Conservation (phyloP, 2,888 invertebrate genomes). For the Ptilodon capucinus region DNA sequence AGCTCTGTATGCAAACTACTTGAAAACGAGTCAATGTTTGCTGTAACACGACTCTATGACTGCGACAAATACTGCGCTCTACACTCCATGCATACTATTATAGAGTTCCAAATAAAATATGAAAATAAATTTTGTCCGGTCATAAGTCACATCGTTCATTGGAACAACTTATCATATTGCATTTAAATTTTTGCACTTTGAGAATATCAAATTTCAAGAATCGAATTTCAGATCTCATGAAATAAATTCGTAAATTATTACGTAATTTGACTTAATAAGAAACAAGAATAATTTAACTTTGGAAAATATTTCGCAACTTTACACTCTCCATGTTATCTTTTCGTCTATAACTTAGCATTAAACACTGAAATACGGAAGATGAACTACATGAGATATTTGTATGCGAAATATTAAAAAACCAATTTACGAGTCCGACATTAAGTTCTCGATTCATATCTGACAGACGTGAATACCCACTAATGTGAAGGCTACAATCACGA, state of each 20-base stretch:
- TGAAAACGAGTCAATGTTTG: constrained; percentile 27
- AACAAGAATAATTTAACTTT: too few species aligned
- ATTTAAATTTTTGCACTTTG: too few species aligned
- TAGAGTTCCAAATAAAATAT: background rate
- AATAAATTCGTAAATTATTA: too few species aligned
- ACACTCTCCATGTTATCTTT: too few species aligned
- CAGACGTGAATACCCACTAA: background rate
- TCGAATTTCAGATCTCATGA: too few species aligned
- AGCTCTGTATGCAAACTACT: constrained; percentile 25
- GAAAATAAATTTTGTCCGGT: background rate
- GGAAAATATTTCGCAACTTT: too few species aligned
- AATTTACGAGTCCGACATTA: background rate
- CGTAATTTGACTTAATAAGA: too few species aligned
- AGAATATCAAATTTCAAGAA: too few species aligned
- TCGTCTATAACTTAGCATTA: too few species aligned
- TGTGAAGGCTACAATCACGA: background rate
- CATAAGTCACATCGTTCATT: too few species aligned
- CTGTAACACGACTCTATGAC: constrained; percentile 29
- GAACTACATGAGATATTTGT: background rate
- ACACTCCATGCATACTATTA: background rate
- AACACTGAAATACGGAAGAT: too few species aligned
- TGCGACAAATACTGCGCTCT: background rate
- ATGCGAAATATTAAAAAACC: background rate
- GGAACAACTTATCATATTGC: too few species aligned
- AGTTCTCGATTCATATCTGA: background rate